A percentile compares a stretch with the other conserved stretches of the same genome.
Conservation (phyloP, 2,797 vertebrate species). For the Remorina albescens region DNA sequence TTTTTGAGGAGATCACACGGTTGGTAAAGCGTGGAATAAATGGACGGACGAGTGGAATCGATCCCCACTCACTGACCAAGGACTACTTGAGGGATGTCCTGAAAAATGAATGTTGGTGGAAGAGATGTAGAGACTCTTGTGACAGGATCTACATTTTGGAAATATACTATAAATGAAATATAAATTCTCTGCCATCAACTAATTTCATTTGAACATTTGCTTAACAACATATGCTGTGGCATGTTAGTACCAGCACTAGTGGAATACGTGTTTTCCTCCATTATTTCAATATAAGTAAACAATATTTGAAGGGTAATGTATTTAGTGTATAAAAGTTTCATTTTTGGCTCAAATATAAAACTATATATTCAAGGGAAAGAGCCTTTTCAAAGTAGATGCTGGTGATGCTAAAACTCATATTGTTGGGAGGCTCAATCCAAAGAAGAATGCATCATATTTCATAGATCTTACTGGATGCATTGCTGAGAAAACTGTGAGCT, state of each 20-base stretch:
- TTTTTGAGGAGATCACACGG: slow-evolving; percentile 81
- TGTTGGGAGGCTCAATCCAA: too few species aligned
- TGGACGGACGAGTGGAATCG: slow-evolving; percentile 70
- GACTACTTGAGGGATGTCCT: slow-evolving; percentile 62
- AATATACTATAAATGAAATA: too few species aligned
- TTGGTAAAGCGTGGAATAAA: slow-evolving; percentile 83
- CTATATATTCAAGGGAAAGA: too few species aligned
- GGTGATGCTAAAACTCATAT: neutral
- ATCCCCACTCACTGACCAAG: slow-evolving; percentile 67
- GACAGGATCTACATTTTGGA: neutral
- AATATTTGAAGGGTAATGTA: too few species aligned
- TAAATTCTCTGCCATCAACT: neutral
- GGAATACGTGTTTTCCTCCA: neutral
- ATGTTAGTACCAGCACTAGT: neutral
- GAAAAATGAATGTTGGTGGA: slow-evolving; percentile 29
- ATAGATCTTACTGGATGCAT: neutral
- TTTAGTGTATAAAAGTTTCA: too few species aligned
- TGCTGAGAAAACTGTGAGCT: neutral
- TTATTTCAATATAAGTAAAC: too few species aligned
- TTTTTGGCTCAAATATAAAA: neutral
- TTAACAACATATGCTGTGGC: neutral
- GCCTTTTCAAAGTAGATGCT: too few species aligned
- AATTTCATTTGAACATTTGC: neutral
- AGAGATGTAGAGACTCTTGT: slow-evolving; percentile 9
- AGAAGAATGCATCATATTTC: neutral